Evolutionary conservation across 2,888 invertebrate species (phyloP).

Genomic region (Atethmia centrago): DNA sequence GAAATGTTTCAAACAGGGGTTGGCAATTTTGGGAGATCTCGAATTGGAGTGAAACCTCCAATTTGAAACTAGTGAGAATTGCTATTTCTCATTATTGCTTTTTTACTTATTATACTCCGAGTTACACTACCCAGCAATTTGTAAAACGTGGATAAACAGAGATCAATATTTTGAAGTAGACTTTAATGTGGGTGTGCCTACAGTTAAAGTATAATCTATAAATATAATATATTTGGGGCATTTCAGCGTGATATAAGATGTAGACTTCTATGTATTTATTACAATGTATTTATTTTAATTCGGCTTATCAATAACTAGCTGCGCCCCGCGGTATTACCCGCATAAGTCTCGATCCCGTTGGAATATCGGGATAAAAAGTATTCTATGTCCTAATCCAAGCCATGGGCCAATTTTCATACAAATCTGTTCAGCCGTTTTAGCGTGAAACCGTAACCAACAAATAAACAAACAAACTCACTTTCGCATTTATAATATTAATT

Average conservation of each 20-base stretch:
- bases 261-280: not conserved
- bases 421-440: no score
- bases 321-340: no score
- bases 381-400: no score
- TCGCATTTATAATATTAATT: no score
- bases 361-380: no score
- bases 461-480: no score
- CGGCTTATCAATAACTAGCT: no score
- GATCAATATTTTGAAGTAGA: not conserved
- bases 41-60: not conserved
- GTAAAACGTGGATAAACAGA: not conserved
- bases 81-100: conserved; percentile 8
- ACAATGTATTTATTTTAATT: not conserved
- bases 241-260: not conserved
- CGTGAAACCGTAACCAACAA: no score
- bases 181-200: not conserved
- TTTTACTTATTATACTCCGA: not conserved
- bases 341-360: no score
- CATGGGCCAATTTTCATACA: no score
- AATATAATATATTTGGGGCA: not conserved
- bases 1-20: conserved; percentile 35
- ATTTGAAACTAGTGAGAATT: conserved; percentile 9
- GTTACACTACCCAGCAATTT: not conserved
- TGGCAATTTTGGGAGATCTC: conserved; percentile 30
- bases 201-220: no score